Evolutionary conservation across 2,888 invertebrate genomes (phyloP).

Genomic region (Drosophila acutilabella): DNA sequence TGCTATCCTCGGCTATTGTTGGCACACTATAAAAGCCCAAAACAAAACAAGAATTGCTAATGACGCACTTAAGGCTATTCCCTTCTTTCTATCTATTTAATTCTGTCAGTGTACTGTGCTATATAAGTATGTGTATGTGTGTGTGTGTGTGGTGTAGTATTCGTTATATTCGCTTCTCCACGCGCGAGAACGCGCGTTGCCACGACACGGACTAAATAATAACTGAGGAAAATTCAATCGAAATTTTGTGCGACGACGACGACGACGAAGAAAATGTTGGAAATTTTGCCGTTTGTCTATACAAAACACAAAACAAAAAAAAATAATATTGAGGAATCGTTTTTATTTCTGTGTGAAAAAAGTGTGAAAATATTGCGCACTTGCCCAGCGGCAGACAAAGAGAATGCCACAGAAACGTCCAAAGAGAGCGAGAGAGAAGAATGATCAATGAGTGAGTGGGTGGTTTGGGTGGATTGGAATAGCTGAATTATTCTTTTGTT

Average conservation of each 20-base stretch:
- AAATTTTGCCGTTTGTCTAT: conserved; percentile 34
- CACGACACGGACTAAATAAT: conserved; percentile 80
- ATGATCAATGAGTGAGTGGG: conserved; percentile 43
- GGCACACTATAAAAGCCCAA: conserved; percentile 69
- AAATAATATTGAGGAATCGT: conserved; percentile 75
- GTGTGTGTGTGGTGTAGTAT: background rate
- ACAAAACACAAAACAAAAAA: conserved; percentile 45
- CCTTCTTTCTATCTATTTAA: conserved; percentile 11
- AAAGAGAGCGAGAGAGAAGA: conserved; percentile 12
- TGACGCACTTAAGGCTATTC: conserved; percentile 43
- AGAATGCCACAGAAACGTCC: conserved; percentile 9
- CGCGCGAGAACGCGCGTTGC: conserved; percentile 72
- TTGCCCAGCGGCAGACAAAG: conserved; percentile 59
- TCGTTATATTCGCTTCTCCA: conserved; percentile 4
- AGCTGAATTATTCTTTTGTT: conserved; percentile 49
- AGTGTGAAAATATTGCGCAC: conserved; percentile 82
- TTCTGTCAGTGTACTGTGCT: conserved; percentile 14
- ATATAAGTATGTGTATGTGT: conserved; percentile 11
- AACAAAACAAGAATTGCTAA: conserved; percentile 64
- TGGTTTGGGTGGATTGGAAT: conserved; percentile 20
- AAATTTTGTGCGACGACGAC: conserved; percentile 63
- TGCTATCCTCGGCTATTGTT: conserved; percentile 63
- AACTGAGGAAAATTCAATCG: conserved; percentile 73
- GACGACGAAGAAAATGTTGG: conserved; percentile 37
- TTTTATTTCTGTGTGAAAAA: conserved; percentile 78